Conservation (phyloP, 2,888 invertebrate genomes). For the Noctua comes region DNA sequence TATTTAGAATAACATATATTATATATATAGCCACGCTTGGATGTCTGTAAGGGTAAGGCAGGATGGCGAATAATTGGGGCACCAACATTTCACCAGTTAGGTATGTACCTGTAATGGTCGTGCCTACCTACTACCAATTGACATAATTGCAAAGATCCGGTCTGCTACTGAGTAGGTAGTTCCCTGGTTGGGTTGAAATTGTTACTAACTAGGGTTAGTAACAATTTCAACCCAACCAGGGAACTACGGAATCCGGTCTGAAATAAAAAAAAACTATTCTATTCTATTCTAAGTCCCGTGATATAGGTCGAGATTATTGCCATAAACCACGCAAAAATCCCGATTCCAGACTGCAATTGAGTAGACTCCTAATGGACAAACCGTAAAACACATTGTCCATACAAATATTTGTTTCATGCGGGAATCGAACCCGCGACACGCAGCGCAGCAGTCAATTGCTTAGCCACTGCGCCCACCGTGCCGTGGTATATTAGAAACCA, state of each 20-base stretch:
- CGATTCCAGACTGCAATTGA: background rate
- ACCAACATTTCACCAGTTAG: background rate
- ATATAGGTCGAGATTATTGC: no score
- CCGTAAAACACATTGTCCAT: background rate
- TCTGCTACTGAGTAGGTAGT: background rate
- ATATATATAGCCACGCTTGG: background rate
- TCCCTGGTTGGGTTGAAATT: background rate
- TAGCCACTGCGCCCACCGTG: no score
- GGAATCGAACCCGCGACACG: no score
- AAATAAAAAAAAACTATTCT: no score
- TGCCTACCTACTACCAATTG: background rate
- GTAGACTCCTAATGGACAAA: background rate
- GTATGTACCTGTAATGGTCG: background rate
- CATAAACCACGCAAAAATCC: no score
- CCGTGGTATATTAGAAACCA: no score
- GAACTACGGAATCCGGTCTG: no score
- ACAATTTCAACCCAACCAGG: no score
- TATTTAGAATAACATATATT: slow-evolving; percentile 17
- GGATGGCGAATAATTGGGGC: background rate
- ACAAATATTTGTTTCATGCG: no score
- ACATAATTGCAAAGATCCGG: background rate
- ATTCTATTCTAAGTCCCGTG: no score
- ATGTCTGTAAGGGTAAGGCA: background rate
- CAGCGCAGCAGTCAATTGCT: no score
- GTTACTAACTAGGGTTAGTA: no score